Conservation (phyloP, 2,113 vertebrate species). For the Nothocercus nigrocapillus region DNA sequence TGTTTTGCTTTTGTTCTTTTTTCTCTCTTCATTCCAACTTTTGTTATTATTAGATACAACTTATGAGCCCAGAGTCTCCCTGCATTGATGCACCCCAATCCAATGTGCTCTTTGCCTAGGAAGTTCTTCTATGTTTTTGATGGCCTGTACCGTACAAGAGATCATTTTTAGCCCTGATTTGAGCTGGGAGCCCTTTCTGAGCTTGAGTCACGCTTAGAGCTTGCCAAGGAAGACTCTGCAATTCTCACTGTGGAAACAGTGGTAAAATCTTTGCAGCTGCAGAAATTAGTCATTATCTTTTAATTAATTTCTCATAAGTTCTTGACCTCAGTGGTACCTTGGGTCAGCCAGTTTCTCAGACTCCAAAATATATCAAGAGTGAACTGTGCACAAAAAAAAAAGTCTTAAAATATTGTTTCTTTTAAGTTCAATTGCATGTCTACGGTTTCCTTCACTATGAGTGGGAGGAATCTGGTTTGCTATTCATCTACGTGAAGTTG, state of each 20-base stretch:
- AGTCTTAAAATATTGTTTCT: background rate
- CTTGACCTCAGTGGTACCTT: background rate
- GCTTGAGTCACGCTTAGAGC: background rate
- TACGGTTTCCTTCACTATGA: background rate
- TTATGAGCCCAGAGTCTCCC: background rate
- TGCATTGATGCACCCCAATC: background rate
- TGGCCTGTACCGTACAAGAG: background rate
- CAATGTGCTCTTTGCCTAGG: background rate
- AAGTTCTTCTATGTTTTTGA: background rate
- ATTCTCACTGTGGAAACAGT: background rate
- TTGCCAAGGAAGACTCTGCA: background rate
- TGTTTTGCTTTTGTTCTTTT: background rate
- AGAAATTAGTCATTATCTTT: background rate
- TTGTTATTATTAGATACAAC: background rate
- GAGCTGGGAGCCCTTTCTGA: background rate
- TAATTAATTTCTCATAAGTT: background rate
- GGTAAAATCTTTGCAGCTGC: background rate
- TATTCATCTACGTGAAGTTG: background rate
- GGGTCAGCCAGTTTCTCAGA: background rate
- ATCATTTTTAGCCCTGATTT: background rate
- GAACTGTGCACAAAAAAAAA: background rate
- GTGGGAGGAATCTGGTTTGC: background rate
- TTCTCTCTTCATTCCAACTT: background rate
- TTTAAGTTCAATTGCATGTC: background rate
- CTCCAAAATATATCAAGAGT: background rate